Percentiles rank a stretch among this genome's conserved stretches.
phyloP scores from a whole-genome alignment of 2,113 vertebrate species.

The Scortum barcoo region DNA sequence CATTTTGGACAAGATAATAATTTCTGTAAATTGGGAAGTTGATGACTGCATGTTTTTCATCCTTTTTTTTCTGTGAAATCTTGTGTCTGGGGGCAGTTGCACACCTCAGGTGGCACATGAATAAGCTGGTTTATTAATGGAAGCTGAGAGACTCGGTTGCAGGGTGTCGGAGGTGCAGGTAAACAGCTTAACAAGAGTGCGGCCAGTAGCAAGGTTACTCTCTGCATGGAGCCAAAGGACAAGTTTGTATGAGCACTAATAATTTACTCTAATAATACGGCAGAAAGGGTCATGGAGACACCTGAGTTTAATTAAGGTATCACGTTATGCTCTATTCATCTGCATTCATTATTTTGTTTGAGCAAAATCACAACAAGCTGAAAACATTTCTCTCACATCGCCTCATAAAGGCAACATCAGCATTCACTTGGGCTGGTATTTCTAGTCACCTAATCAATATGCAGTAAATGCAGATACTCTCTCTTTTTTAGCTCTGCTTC shows the following conservation, averaged over 20 bases:
- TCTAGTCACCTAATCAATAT: not conserved
- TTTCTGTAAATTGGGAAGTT: not conserved
- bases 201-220: slow-evolving; percentile 46
- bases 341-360: not conserved
- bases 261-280: slow-evolving; percentile 16
- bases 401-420: not conserved
- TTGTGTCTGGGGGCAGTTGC: slow-evolving; percentile 22
- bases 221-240: slow-evolving; percentile 23
- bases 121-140: slow-evolving; percentile 64
- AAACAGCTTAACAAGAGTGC: slow-evolving; percentile 54
- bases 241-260: slow-evolving; percentile 5
- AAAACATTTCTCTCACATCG: not conserved
- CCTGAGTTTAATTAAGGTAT: not conserved
- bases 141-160: slow-evolving; percentile 44
- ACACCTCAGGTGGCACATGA: slow-evolving; percentile 37
- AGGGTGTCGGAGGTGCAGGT: slow-evolving; percentile 44
- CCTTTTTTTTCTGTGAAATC: not conserved
- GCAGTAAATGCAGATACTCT: not conserved
- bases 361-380: not conserved
- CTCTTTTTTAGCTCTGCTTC: not conserved
- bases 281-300: not conserved
- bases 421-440: not conserved
- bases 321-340: too few species aligned
- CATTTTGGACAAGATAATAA: slow-evolving; percentile 13
- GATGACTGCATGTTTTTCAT: not conserved